Percentiles rank a stretch among this genome's conserved stretches.
phyloP scores from a whole-genome alignment of 2,888 invertebrate species.

The Zootermopsis nevadensis region DNA sequence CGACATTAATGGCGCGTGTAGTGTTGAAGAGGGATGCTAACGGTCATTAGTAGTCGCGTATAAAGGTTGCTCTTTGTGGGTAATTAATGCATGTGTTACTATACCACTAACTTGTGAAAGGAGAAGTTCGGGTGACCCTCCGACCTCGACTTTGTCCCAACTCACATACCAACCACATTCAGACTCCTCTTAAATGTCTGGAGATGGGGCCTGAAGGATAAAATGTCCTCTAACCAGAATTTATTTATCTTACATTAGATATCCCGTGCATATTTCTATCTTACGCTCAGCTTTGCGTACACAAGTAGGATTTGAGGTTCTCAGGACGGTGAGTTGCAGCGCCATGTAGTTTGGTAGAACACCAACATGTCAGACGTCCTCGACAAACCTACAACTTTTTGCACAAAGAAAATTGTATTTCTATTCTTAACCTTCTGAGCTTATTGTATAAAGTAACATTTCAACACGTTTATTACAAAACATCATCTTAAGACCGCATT shows the following conservation, averaged over 20 bases:
- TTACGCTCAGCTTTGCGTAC: background rate
- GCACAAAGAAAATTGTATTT: no score
- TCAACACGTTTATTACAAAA: no score
- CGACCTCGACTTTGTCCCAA: background rate
- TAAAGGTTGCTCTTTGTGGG: constrained; percentile 39
- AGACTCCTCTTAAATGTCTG: background rate
- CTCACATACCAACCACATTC: background rate
- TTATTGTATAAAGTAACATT: no score
- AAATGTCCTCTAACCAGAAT: background rate
- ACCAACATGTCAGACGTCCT: no score
- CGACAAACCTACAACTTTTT: no score
- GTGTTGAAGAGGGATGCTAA: background rate
- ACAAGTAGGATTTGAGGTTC: no score
- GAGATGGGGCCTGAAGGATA: background rate
- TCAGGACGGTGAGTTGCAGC: no score
- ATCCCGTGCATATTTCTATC: constrained; percentile 4
- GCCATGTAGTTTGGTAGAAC: no score
- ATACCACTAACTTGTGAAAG: constrained; percentile 37
- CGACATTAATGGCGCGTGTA: no score
- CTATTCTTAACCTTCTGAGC: no score
- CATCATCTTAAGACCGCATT: no score
- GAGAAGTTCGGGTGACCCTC: constrained; percentile 17
- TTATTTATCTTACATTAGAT: constrained; percentile 10
- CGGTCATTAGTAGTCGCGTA: constrained; percentile 28
- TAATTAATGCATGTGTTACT: constrained; percentile 44